phyloP scores from a whole-genome alignment of 2,888 invertebrate species.

The Drosophila lacicola region DNA sequence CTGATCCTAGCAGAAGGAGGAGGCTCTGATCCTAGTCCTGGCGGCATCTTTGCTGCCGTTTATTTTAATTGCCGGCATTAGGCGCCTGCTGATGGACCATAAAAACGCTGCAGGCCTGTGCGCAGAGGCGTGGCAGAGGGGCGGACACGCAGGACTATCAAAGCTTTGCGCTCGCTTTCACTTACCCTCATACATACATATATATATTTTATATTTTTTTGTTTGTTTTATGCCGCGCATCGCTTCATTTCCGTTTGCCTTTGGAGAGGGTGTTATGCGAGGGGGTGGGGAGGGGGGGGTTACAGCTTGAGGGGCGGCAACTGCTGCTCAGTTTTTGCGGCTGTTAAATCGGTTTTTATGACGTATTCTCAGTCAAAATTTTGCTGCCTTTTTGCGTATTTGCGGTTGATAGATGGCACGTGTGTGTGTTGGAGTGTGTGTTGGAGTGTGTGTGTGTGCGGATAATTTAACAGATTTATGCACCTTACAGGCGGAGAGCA shows the following conservation, averaged over 20 bases:
- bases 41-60: slow-evolving; percentile 57
- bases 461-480: slow-evolving; percentile 62
- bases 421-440: slow-evolving; percentile 2
- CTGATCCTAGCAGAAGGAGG: slow-evolving; percentile 2
- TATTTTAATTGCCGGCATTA: slow-evolving; percentile 79
- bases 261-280: slow-evolving; percentile 7
- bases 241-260: slow-evolving; percentile 66
- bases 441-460: slow-evolving; percentile 27
- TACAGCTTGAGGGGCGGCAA: slow-evolving; percentile 17
- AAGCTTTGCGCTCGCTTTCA: slow-evolving; percentile 29
- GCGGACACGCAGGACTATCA: slow-evolving; percentile 24
- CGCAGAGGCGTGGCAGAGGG: not conserved
- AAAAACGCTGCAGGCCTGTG: slow-evolving; percentile 52
- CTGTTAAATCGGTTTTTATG: slow-evolving; percentile 78
- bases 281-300: not conserved
- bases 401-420: slow-evolving; percentile 37
- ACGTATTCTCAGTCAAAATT: slow-evolving; percentile 56
- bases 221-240: slow-evolving; percentile 58
- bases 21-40: slow-evolving; percentile 9
- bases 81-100: slow-evolving; percentile 74
- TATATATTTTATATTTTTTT: not conserved
- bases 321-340: slow-evolving; percentile 69
- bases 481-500: slow-evolving; percentile 35
- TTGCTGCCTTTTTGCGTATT: slow-evolving; percentile 31
- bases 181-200: not conserved